A percentile compares a stretch with the other conserved stretches of the same genome.
Evolutionary conservation across 2,888 invertebrate genomes (phyloP).

Genomic region (Tanypteryx hageni): DNA sequence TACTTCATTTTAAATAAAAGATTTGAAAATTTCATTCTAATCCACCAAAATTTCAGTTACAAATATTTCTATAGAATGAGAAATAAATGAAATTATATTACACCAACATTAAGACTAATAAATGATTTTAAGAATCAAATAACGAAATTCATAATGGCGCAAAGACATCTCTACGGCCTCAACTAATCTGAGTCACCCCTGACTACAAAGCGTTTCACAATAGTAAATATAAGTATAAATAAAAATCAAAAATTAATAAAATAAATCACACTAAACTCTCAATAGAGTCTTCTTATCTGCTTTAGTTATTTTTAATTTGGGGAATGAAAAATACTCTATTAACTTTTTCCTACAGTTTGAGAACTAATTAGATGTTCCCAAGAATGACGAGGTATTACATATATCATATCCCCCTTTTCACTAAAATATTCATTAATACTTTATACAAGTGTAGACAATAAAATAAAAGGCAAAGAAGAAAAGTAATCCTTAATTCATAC

Average conservation of each 20-base stretch:
- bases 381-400: constrained; percentile 23
- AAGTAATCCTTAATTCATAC: not conserved
- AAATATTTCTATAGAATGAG: not conserved
- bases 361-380: constrained; percentile 21
- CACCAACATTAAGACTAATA: constrained; percentile 58
- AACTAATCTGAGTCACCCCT: constrained; percentile 58
- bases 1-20: not conserved
- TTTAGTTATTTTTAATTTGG: constrained; percentile 50
- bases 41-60: not conserved
- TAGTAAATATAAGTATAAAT: constrained; percentile 62
- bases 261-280: constrained; percentile 63
- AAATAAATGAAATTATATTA: constrained; percentile 47
- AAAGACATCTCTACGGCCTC: constrained; percentile 47
- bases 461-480: constrained; percentile 45
- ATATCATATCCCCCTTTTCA: constrained; percentile 41
- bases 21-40: not conserved
- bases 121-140: constrained; percentile 53
- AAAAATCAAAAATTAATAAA: constrained; percentile 57
- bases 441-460: constrained; percentile 35
- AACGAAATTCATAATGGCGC: constrained; percentile 36
- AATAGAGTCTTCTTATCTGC: constrained; percentile 45
- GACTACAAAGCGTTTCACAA: constrained; percentile 64
- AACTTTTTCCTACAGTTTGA: constrained; percentile 34
- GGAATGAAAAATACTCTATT: constrained; percentile 34
- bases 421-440: constrained; percentile 56